Percentiles rank a stretch among this genome's conserved stretches.
Conservation (phyloP, 1,140 invertebrate species). For the Drosophila insularis region DNA sequence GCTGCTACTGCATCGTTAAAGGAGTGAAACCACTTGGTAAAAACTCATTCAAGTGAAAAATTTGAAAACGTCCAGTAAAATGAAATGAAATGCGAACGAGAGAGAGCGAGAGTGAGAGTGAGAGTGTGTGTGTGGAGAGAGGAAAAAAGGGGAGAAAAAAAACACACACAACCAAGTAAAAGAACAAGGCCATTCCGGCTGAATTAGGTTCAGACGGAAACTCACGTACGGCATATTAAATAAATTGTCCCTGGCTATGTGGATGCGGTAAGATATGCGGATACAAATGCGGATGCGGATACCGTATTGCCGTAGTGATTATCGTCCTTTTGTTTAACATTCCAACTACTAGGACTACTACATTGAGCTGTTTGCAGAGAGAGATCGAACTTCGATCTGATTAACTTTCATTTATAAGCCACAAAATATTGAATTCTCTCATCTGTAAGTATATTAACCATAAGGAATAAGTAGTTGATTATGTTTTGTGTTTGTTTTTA, state of each 20-base stretch:
- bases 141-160: constrained; percentile 14
- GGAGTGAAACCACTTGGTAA: constrained; percentile 59
- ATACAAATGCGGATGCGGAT: not conserved
- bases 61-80: constrained; percentile 77
- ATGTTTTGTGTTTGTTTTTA: constrained; percentile 1
- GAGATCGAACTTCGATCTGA: not conserved
- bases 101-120: too few relatives aligned
- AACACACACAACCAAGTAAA: constrained; percentile 17
- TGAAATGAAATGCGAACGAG: constrained; percentile 58
- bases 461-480: not conserved
- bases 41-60: constrained; percentile 73
- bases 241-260: constrained; percentile 68
- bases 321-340: not conserved
- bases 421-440: not conserved
- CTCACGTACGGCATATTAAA: constrained; percentile 79
- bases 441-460: not conserved
- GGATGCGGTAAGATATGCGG: constrained; percentile 54
- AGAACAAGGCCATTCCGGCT: constrained; percentile 22
- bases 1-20: constrained; percentile 42
- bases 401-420: not conserved
- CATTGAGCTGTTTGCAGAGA: not conserved
- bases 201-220: constrained; percentile 45
- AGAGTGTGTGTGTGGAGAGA: not conserved
- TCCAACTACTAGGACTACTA: not conserved
- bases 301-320: constrained; percentile 9